Evolutionary conservation across 2,113 vertebrate species (phyloP).

Genomic region (Crypturellus undulatus): DNA sequence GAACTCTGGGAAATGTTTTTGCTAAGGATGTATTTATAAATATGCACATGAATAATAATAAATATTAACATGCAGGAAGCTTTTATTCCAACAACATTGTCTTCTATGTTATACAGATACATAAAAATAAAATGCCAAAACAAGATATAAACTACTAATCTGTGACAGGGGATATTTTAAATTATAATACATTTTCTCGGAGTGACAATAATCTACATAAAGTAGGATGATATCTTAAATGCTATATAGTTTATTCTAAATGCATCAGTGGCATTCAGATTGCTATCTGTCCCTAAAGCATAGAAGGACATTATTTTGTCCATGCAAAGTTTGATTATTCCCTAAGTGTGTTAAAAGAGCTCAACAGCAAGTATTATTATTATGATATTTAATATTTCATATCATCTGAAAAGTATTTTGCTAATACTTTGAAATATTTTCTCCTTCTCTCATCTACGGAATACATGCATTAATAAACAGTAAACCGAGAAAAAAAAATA

Average conservation of each 20-base stretch:
- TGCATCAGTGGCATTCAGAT: neutral
- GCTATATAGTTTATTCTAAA: neutral
- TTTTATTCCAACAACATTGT: neutral
- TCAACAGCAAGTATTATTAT: neutral
- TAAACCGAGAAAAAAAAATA: neutral
- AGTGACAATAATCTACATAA: slow-evolving; percentile 38
- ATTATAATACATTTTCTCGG: neutral
- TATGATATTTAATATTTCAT: neutral
- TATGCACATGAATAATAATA: neutral
- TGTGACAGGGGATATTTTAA: slow-evolving; percentile 7
- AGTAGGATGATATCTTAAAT: neutral
- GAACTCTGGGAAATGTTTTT: neutral
- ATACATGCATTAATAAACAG: neutral
- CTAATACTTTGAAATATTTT: neutral
- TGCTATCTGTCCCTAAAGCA: neutral
- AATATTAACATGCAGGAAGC: neutral
- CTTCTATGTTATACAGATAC: neutral
- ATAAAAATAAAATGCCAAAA: neutral
- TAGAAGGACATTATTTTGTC: neutral
- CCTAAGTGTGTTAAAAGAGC: neutral
- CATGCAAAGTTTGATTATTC: neutral
- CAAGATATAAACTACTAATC: neutral
- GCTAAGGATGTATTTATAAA: neutral
- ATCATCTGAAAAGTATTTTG: neutral
- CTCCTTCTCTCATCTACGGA: neutral